phyloP scores from a whole-genome alignment of 53 echinoderm and acorn worm species.

The Echinarachnius parma region DNA sequence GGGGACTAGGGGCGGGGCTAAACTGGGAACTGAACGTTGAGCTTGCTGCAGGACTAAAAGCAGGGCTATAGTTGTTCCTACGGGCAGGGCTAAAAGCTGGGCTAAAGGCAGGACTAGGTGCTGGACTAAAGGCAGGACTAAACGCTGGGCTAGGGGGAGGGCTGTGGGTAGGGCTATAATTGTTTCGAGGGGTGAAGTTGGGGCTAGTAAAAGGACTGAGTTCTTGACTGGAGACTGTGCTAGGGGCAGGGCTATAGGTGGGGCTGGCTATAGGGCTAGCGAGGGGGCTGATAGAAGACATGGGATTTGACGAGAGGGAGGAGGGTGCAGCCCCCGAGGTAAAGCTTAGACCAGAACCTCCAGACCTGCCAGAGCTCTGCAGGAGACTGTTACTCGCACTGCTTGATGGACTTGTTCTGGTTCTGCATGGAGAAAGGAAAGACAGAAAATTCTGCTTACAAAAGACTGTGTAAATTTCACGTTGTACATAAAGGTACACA shows the following conservation, averaged over 20 bases:
- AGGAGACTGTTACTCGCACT: slow-evolving; percentile 46
- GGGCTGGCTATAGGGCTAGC: slow-evolving; percentile 25
- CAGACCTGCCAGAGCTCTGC: not conserved
- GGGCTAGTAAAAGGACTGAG: slow-evolving; percentile 8
- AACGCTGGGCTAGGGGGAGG: slow-evolving; percentile 27
- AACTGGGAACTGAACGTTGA: slow-evolving; percentile 42
- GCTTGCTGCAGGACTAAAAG: slow-evolving; percentile 3
- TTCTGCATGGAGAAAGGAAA: slow-evolving; percentile 13
- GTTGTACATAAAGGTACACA: too few relatives aligned
- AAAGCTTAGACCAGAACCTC: slow-evolving; percentile 26
- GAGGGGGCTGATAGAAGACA: slow-evolving; percentile 34
- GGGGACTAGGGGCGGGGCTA: slow-evolving; percentile 49
- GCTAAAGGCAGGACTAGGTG: slow-evolving; percentile 47
- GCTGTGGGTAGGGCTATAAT: too few relatives aligned
- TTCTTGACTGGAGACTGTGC: not conserved
- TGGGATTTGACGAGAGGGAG: slow-evolving; percentile 37
- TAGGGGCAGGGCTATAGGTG: slow-evolving; percentile 50
- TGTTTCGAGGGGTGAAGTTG: slow-evolving; percentile 42
- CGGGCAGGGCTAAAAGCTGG: slow-evolving; percentile 58
- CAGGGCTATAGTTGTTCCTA: too few relatives aligned
- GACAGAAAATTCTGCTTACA: not conserved
- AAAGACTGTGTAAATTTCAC: too few relatives aligned
- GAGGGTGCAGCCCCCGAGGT: slow-evolving; percentile 23
- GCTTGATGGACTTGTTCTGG: slow-evolving; percentile 55
- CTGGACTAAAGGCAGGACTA: slow-evolving; percentile 8